phyloP scores from a whole-genome alignment of 2,888 invertebrate species.

The Biston betularia region DNA sequence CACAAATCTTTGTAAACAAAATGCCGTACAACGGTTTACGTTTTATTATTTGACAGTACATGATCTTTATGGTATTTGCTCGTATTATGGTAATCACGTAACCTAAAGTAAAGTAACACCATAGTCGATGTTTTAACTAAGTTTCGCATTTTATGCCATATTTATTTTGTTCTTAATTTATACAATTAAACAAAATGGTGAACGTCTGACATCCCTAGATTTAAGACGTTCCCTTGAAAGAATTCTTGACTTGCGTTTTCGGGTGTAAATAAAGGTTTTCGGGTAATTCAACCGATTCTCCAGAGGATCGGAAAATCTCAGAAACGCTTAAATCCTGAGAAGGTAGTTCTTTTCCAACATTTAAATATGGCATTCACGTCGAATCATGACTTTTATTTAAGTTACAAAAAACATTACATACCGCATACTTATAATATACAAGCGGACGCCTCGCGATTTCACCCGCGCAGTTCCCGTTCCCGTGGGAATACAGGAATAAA shows the following conservation, averaged over 20 bases:
- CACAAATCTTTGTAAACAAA: too few species aligned
- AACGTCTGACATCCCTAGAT: constrained; percentile 17
- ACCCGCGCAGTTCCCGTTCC: too few species aligned
- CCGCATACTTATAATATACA: not conserved
- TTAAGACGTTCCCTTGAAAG: constrained; percentile 7
- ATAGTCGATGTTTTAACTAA: too few species aligned
- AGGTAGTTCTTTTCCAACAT: not conserved
- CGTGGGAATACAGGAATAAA: too few species aligned
- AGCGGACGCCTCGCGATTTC: too few species aligned
- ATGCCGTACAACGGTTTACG: too few species aligned
- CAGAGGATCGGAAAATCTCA: constrained; percentile 18
- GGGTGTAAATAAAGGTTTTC: constrained; percentile 29
- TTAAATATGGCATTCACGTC: not conserved
- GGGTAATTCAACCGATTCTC: constrained; percentile 23
- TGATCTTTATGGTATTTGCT: too few species aligned
- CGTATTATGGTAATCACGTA: too few species aligned
- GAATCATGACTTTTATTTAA: not conserved
- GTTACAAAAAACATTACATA: not conserved
- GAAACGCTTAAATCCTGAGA: constrained; percentile 7
- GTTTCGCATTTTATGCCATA: too few species aligned
- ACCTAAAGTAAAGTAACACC: too few species aligned
- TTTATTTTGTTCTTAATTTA: too few species aligned
- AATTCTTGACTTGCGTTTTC: constrained; percentile 23
- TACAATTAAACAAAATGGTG: not conserved
- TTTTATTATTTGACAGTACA: too few species aligned